A percentile compares a stretch with the other conserved stretches of the same genome.
phyloP scores from a whole-genome alignment of 2,797 vertebrate genomes.

The Manis javanica region DNA sequence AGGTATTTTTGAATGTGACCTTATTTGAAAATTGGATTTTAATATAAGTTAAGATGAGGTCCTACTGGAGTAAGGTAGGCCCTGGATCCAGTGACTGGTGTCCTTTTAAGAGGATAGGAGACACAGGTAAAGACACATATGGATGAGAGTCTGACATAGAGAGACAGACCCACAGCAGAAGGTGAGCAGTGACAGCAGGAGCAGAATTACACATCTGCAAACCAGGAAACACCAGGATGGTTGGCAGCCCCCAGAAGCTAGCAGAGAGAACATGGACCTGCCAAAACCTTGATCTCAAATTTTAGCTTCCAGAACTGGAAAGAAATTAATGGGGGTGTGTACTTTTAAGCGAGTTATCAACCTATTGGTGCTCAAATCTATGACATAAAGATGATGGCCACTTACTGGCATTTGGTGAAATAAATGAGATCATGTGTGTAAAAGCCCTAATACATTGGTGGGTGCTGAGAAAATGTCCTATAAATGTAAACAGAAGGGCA shows the following conservation, averaged over 20 bases:
- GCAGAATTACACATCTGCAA: neutral
- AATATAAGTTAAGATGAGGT: neutral
- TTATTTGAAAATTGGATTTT: slow-evolving; percentile 22
- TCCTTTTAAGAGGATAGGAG: neutral
- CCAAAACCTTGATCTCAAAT: neutral
- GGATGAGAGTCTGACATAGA: neutral
- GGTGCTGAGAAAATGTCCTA: neutral
- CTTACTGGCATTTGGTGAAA: neutral
- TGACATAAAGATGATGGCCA: neutral
- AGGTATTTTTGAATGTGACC: neutral
- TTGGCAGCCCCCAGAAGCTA: neutral
- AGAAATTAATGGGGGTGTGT: neutral
- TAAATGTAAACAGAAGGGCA: neutral
- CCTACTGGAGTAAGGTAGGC: neutral
- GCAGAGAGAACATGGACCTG: neutral
- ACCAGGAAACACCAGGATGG: neutral
- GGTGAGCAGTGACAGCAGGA: neutral
- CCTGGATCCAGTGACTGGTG: neutral
- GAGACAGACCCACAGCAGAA: neutral
- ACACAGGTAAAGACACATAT: neutral
- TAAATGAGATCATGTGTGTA: neutral
- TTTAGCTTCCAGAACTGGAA: neutral
- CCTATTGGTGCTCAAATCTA: neutral
- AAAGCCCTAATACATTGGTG: neutral
- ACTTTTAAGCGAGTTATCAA: neutral